Evolutionary conservation across 1,140 invertebrate species (phyloP), one percentile per base, ranked within the genome.

Genomic region (Mamestra configurata): DNA sequence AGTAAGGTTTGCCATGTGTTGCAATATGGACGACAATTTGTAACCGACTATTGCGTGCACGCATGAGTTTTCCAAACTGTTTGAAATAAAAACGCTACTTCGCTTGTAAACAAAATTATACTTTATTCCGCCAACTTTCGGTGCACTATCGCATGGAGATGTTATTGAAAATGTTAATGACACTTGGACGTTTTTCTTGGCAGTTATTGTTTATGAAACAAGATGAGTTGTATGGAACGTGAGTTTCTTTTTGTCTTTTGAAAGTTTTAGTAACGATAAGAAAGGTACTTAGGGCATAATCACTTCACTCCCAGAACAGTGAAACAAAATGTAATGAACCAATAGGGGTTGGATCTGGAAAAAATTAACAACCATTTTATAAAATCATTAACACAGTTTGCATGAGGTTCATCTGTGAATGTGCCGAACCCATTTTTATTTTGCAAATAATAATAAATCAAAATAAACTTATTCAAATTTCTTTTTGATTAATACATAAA

Each of bases 1-100:
- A 31, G 31, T 59, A 75, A 57, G 53, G 71, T 75, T 27, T 35
- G 20, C 20, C 37, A 57, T 75, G 51, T 75, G 51, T 75, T 59
- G 71, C 53, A 57, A 75, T 75, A 59, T 43, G 35, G 35, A 75
- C 71, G 71, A 75, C 71, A 75, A 59, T 4, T 53, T 37, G 71
- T 59, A 75, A 53, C 68, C 27, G 53, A 53, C 37, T 59, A 75
- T 75, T 75, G 71, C 71, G 71, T 75, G 22, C 55, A 75, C 71
- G 71, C 71, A 75, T 75, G 53, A 53, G 71, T 57, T 75, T 59
- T 57, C 71, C 53, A 75, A 75, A 75, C 51, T 24, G 37, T 68
- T 46, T 43, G 22, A 71, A 71, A 53, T 31, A 71, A 43, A 59
- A 10, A 57, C 27, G 13, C 10, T 3, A 6, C 15, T 0, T 13